phyloP scores from a whole-genome alignment of 2,113 vertebrate genomes.

The Solenodon paradoxus region DNA sequence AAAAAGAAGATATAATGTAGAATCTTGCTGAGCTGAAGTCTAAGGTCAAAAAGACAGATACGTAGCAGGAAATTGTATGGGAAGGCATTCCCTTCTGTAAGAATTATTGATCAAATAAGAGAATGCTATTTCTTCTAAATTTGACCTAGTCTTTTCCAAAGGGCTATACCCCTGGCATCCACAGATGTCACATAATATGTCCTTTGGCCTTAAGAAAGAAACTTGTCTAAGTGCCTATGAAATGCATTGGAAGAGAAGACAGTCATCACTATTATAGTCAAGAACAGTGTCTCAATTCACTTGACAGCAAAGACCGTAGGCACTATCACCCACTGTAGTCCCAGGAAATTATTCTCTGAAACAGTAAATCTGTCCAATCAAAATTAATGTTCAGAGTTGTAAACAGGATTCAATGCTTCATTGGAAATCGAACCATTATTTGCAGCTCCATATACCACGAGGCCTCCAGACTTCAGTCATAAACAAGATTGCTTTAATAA shows the following conservation, averaged over 20 bases:
- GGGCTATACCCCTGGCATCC: neutral
- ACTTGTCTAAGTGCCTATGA: neutral
- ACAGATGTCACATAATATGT: neutral
- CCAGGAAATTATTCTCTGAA: conserved; percentile 35
- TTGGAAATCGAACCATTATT: conserved; percentile 49
- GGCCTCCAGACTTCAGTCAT: neutral
- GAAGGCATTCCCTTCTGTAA: neutral
- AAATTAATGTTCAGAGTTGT: conserved; percentile 42
- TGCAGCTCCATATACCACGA: conserved; percentile 27
- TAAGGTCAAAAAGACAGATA: neutral
- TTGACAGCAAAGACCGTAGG: neutral
- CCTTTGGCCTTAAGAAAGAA: neutral
- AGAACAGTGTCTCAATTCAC: conserved; percentile 2
- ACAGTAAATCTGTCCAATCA: conserved; percentile 56
- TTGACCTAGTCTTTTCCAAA: neutral
- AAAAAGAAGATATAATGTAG: neutral
- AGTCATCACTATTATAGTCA: neutral
- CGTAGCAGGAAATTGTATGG: neutral
- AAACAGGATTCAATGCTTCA: conserved; percentile 30
- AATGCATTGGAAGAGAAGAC: neutral
- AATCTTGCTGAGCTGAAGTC: neutral
- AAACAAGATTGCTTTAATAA: conserved; percentile 55
- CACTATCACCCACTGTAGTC: neutral
- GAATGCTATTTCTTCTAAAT: neutral
- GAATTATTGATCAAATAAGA: neutral